Conservation (phyloP, 2,113 vertebrate species). For the Dipodomys merriami region DNA sequence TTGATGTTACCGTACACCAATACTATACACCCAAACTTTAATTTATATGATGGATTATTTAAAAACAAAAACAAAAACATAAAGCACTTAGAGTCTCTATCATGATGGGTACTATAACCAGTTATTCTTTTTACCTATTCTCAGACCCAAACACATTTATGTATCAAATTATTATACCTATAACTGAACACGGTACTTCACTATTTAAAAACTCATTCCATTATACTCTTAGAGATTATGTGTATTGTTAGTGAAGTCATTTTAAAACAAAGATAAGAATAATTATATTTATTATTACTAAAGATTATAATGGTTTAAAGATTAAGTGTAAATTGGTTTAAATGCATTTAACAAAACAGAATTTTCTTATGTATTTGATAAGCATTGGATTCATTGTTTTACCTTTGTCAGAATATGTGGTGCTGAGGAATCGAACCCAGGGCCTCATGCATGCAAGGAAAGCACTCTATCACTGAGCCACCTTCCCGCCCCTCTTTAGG, state of each 20-base stretch:
- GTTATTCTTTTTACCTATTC: background rate
- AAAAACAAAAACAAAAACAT: background rate
- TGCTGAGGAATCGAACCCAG: too few species aligned
- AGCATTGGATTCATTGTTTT: background rate
- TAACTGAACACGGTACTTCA: background rate
- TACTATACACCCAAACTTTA: background rate
- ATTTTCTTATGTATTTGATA: background rate
- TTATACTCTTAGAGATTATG: background rate
- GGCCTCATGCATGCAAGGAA: too few species aligned
- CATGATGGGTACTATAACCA: background rate
- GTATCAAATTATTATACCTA: conserved; percentile 32
- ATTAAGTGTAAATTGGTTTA: background rate
- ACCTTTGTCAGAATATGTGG: background rate
- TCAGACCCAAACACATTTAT: background rate
- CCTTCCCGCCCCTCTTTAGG: background rate
- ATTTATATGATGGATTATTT: background rate
- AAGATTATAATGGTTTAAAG: background rate
- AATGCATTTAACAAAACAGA: background rate
- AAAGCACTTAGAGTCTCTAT: background rate
- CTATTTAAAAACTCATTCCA: conserved; percentile 1
- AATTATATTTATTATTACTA: background rate
- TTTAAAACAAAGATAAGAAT: conserved; percentile 4
- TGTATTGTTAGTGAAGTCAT: background rate
- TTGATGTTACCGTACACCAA: background rate
- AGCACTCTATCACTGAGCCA: too few species aligned